Base-by-base conservation (phyloP, 2,888 invertebrate genomes). In the Drosophila prolongata region DNA sequence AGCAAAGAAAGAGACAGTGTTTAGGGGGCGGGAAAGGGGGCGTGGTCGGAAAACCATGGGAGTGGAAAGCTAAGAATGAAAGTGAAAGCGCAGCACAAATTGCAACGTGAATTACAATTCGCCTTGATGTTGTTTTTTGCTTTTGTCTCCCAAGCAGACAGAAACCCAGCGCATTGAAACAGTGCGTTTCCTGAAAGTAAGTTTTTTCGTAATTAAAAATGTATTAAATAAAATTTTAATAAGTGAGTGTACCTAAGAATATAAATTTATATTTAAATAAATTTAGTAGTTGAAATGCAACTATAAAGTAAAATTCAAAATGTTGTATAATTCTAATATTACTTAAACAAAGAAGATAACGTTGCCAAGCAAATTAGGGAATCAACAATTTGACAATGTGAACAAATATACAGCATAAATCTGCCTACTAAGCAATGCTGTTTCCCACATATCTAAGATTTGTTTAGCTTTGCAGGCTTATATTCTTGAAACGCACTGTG, bases 41-140 rank as follows among this genome's bases (percentile, higher is more conserved):
- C 37, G 24, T 11, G 49, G 50, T 46, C 19, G 40, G 61, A 10
- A 56, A 64, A 43, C 19, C 30, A 35, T 10, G 35, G 52, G 56
- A 72, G 58, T 16, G 50, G 49, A 34, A 46, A 35, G 13, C 46
- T 30, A 37, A 61, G 27, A 56, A 47, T 46, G 55, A 74, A 75
- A 49, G 68, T 56, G 79, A 88, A 88, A 77, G 69, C 77, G 82
- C 83, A 75, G 75, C 67, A 68, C 61, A 79, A 86, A 83, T 86
- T 83, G 83, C 89, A 83, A 79, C 70, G 75, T 83, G 83, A 88
- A 86, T 88, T 74, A 76, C 82, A 88, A 77, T 82, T 68, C 62
- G 46, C 50, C 73, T 56, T 64, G 43, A 11, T 65, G 55, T 54
- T 59, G 60, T 24, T 52, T 50, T 40, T 16, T 19, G 9, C 43